phyloP scores from a whole-genome alignment of 2,113 vertebrate species.

The Scopus umbretta region DNA sequence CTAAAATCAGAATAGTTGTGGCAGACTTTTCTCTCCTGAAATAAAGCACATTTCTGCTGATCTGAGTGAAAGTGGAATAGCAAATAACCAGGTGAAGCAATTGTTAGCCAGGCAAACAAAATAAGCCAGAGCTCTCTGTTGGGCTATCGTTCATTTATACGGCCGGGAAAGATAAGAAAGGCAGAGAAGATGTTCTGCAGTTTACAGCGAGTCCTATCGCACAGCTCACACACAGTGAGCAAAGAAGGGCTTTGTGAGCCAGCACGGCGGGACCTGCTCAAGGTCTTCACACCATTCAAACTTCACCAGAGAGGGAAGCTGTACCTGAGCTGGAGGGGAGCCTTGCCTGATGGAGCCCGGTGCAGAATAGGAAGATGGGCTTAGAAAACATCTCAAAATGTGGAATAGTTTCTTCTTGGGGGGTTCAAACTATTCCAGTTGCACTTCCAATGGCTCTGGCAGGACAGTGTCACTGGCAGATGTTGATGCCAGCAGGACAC shows the following conservation, averaged over 20 bases:
- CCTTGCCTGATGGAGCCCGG: accelerated
- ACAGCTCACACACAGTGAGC: not conserved
- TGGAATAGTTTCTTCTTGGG: not conserved
- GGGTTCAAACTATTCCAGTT: not conserved
- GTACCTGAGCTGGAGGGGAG: not conserved
- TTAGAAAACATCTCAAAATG: not conserved
- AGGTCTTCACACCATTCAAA: not conserved
- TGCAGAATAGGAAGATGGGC: not conserved
- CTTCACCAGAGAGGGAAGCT: not conserved
- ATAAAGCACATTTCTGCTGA: slow-evolving; percentile 34
- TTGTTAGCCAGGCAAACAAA: not conserved
- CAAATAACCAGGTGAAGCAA: not conserved
- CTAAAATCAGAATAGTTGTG: not conserved
- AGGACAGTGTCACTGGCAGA: not conserved
- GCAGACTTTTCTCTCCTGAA: not conserved
- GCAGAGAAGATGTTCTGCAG: not conserved
- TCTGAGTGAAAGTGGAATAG: not conserved
- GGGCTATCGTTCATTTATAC: not conserved
- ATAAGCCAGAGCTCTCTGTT: not conserved
- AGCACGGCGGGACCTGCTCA: accelerated
- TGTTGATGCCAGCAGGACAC: not conserved
- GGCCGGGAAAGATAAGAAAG: not conserved
- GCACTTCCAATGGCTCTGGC: not conserved
- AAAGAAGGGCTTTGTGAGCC: not conserved
- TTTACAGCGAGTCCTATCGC: not conserved